These are phyloP conservation scores for Limenitis camilla DNA, from an alignment of 2,888 invertebrate species.

Conservation along the genomic window DNA sequence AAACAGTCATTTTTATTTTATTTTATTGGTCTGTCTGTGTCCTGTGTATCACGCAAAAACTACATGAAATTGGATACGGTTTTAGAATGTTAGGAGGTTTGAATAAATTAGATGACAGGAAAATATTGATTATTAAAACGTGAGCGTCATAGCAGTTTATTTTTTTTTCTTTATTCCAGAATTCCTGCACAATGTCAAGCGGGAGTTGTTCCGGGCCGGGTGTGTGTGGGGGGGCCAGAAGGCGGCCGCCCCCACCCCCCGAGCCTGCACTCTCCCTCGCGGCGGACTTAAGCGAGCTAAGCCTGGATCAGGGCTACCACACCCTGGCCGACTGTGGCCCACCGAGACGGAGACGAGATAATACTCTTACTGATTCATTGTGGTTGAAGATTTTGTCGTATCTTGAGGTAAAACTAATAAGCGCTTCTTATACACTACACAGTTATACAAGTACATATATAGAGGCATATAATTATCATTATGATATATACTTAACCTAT, in stretches of 20 bases:
- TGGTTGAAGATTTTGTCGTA: constrained; percentile 62
- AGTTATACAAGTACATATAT: too few relatives aligned
- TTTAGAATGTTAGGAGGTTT: too few relatives aligned
- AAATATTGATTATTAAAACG: too few relatives aligned
- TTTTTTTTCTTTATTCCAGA: constrained; percentile 21
- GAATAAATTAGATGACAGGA: too few relatives aligned
- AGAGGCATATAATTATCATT: too few relatives aligned
- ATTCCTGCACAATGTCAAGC: constrained; percentile 58
- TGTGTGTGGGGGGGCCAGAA: constrained; percentile 57
- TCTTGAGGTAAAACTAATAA: constrained; percentile 52
- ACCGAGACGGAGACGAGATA: constrained; percentile 54
- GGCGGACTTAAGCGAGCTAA: constrained; percentile 73
- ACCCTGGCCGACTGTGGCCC: constrained; percentile 82
- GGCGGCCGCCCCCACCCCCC: constrained; percentile 64
- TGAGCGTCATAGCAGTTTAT: too few relatives aligned
- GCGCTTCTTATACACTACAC: too few relatives aligned
- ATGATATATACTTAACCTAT: too few relatives aligned
- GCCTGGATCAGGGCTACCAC: constrained; percentile 87
- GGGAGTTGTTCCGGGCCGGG: constrained; percentile 62
- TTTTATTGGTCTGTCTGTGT: too few relatives aligned
- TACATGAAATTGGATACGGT: too few relatives aligned
- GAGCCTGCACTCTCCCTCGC: constrained; percentile 62
- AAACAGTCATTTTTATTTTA: too few relatives aligned
- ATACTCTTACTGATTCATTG: constrained; percentile 56
- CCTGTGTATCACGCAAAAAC: too few relatives aligned